Evolutionary conservation across 2,888 invertebrate species (phyloP).

Genomic region (Drosophila bunnanda): DNA sequence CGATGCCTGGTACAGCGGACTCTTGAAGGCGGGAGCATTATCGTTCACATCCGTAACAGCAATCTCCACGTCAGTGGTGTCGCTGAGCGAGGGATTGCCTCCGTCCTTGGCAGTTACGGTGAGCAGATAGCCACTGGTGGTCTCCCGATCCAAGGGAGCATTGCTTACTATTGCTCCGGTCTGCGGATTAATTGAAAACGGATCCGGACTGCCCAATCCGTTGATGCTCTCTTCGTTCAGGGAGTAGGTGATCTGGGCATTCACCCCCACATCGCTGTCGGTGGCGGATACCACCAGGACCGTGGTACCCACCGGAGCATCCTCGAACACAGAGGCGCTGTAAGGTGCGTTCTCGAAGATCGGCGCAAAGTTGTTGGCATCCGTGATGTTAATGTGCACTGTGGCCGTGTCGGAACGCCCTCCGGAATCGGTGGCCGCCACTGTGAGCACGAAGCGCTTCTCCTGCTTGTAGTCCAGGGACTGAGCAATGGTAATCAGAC

Average conservation of each 20-base stretch:
- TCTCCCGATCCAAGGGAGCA: conserved; percentile 93
- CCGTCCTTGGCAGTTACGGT: conserved; percentile 97
- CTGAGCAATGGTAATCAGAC: conserved; percentile 94
- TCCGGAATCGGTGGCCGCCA: conserved; percentile 95
- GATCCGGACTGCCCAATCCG: conserved; percentile 87
- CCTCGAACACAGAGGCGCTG: conserved; percentile 95
- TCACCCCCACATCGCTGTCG: conserved; percentile 97
- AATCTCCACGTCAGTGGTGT: conserved; percentile 98
- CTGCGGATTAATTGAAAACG: conserved; percentile 95
- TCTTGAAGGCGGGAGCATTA: conserved; percentile 94
- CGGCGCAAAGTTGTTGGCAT: conserved; percentile 97
- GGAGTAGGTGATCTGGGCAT: conserved; percentile 94
- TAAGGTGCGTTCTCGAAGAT: conserved; percentile 97
- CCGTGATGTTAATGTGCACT: conserved; percentile 96
- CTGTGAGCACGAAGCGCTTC: conserved; percentile 92
- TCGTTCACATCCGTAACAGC: conserved; percentile 98
- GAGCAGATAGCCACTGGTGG: conserved; percentile 91
- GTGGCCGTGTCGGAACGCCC: conserved; percentile 94
- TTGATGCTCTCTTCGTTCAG: conserved; percentile 88
- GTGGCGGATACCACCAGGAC: conserved; percentile 96
- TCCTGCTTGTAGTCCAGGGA: conserved; percentile 97
- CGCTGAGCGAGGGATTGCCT: conserved; percentile 94
- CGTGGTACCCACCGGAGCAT: conserved; percentile 95
- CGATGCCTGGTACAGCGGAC: conserved; percentile 91
- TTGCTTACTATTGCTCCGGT: conserved; percentile 97